A percentile compares a stretch with the other conserved stretches of the same genome.
phyloP scores from a whole-genome alignment of 2,888 invertebrate species.

The Drosophila emarginata region DNA sequence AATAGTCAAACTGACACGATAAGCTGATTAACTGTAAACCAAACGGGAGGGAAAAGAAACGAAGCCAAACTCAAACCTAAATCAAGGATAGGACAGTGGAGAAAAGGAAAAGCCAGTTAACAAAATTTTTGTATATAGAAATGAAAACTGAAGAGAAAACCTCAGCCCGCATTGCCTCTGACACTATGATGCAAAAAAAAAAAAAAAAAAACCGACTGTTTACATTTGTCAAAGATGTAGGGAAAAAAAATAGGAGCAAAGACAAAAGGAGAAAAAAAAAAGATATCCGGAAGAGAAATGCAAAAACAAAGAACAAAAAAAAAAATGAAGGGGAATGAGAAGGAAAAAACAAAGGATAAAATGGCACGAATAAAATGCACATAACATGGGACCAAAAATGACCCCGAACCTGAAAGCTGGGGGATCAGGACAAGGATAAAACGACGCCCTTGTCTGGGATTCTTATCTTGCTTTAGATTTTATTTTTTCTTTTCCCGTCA shows the following conservation, averaged over 20 bases:
- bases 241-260: constrained; percentile 24
- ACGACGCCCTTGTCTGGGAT: constrained; percentile 16
- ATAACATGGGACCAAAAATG: constrained; percentile 27
- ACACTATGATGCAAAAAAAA: constrained; percentile 27
- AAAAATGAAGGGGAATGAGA: not conserved
- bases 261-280: constrained; percentile 25
- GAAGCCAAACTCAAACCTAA: constrained; percentile 23
- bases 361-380: constrained; percentile 39
- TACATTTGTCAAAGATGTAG: constrained; percentile 72
- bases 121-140: not conserved
- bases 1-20: constrained; percentile 73
- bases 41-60: constrained; percentile 35
- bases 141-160: constrained; percentile 24
- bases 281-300: constrained; percentile 17
- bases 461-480: constrained; percentile 36
- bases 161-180: constrained; percentile 43
- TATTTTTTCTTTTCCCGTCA: constrained; percentile 3
- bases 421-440: constrained; percentile 9
- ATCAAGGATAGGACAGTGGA: constrained; percentile 16
- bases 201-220: constrained; percentile 49
- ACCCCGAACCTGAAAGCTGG: constrained; percentile 20
- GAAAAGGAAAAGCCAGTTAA: constrained; percentile 7
- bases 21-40: constrained; percentile 76
- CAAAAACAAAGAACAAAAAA: constrained; percentile 12
- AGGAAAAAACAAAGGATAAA: constrained; percentile 15